A percentile compares a stretch with the other conserved stretches of the same genome.
Evolutionary conservation across 2,797 vertebrate species (phyloP).

Genomic region (Malacoraja senta): DNA sequence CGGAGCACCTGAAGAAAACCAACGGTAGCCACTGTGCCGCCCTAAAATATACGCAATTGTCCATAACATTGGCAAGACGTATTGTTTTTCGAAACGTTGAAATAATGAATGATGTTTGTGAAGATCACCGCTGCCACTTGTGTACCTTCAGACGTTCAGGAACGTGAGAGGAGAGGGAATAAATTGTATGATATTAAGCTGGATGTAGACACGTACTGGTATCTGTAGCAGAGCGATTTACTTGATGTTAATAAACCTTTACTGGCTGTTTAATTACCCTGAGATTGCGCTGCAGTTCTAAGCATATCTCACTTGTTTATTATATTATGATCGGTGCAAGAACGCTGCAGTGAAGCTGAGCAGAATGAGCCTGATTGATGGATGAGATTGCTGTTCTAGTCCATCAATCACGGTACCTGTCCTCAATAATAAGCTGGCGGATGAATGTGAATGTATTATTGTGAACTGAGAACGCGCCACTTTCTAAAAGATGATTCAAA

Average conservation of each 20-base stretch:
- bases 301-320: constrained; percentile 6
- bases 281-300: constrained; percentile 23
- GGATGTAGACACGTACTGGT: background rate
- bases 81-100: too few species aligned
- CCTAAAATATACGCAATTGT: too few species aligned
- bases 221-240: background rate
- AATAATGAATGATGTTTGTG: too few species aligned
- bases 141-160: background rate
- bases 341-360: background rate
- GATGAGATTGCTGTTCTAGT: constrained; percentile 16
- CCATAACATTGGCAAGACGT: too few species aligned
- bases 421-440: background rate
- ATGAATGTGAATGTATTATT: background rate
- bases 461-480: background rate
- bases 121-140: background rate
- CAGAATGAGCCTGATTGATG: constrained; percentile 16
- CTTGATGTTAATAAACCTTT: background rate
- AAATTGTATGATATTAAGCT: constrained; percentile 8
- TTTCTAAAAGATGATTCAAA: constrained; percentile 21
- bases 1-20: too few species aligned
- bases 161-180: background rate
- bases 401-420: constrained; percentile 20
- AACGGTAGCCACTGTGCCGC: too few species aligned
- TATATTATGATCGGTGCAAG: background rate
- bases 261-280: constrained; percentile 15